A percentile compares a stretch with the other conserved stretches of the same genome.
Evolutionary conservation across 2,797 vertebrate species (phyloP).

Genomic region (Garrulus glandarius): DNA sequence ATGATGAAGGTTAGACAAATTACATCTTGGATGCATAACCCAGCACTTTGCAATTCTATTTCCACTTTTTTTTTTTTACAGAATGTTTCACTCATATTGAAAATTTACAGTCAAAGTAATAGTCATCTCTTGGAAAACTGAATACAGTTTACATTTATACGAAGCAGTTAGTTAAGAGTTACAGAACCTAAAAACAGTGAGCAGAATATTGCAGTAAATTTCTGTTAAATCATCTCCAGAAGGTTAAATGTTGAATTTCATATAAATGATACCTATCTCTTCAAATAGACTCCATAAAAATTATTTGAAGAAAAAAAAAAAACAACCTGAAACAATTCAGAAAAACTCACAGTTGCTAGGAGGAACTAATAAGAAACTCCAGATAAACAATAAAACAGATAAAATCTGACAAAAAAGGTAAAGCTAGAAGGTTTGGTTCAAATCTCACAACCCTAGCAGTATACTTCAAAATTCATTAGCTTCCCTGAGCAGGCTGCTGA

Average conservation of each 20-base stretch:
- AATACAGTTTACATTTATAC: background rate
- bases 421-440: background rate
- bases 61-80: background rate
- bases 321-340: accelerated
- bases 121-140: background rate
- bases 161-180: background rate
- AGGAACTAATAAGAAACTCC: background rate
- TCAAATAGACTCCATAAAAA: background rate
- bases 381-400: background rate
- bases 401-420: background rate
- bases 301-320: background rate
- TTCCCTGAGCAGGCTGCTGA: background rate
- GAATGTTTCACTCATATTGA: background rate
- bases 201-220: background rate
- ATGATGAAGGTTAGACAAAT: background rate
- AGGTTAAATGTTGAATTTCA: background rate
- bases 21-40: background rate
- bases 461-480: background rate
- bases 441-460: background rate
- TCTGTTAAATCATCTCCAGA: background rate
- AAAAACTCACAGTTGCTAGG: background rate
- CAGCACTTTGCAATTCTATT: background rate
- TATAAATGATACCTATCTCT: background rate
- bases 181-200: background rate
- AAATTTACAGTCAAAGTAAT: background rate